Evolutionary conservation across 92 coral and sea anemone genomes (phyloP).

Genomic region (Meandrina meandrites): DNA sequence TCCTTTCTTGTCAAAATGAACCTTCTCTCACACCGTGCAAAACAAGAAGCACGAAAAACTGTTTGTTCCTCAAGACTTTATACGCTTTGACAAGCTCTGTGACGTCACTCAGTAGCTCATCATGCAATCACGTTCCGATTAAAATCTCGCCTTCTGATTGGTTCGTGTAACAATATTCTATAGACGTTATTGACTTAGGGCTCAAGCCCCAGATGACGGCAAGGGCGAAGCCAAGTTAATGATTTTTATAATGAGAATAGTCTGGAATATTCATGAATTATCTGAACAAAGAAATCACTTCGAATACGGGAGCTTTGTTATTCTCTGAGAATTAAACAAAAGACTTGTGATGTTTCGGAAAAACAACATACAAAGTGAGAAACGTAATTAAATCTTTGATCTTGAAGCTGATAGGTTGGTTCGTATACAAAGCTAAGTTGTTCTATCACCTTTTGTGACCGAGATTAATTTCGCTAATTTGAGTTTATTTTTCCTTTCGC

Average conservation of each 20-base stretch:
- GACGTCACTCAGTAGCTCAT: slow-evolving; percentile 32
- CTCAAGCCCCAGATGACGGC: slow-evolving; percentile 13
- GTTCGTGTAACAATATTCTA: not conserved
- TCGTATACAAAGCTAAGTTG: slow-evolving; percentile 27
- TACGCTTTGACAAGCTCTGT: slow-evolving; percentile 25
- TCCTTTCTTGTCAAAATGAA: not conserved
- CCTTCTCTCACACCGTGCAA: slow-evolving; percentile 1
- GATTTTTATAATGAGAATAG: slow-evolving; percentile 4
- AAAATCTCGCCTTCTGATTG: slow-evolving; percentile 35
- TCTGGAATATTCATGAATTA: slow-evolving; percentile 26
- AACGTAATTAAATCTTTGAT: not conserved
- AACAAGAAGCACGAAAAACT: slow-evolving; percentile 13
- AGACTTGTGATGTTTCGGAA: slow-evolving; percentile 27
- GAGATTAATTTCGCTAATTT: not conserved
- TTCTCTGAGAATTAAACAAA: slow-evolving; percentile 5
- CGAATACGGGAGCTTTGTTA: not conserved
- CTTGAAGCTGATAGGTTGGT: slow-evolving; percentile 17
- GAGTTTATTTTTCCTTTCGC: not conserved
- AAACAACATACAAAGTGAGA: slow-evolving; percentile 17
- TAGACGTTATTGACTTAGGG: slow-evolving; percentile 2
- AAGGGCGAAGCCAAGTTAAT: slow-evolving; percentile 9
- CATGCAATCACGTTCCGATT: slow-evolving; percentile 32
- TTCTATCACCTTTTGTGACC: not conserved
- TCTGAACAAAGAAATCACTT: not conserved
- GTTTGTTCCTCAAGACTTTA: not conserved